These are phyloP conservation scores for Syngnathus acus DNA, from an alignment of 2,797 vertebrate genomes.

Conservation along the genomic window DNA sequence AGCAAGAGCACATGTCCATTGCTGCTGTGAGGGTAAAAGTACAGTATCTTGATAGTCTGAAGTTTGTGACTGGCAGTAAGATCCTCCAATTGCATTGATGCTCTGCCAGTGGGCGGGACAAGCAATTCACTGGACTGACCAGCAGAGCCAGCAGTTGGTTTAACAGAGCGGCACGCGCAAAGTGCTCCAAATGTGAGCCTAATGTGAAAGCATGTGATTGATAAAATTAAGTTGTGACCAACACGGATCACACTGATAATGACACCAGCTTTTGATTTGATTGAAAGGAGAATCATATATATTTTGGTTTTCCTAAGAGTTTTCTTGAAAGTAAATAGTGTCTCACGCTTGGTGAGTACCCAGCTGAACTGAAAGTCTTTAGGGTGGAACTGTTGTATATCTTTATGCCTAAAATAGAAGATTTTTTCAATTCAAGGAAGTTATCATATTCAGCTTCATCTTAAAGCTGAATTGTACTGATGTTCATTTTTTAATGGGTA, in stretches of 20 bases:
- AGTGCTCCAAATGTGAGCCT: background rate
- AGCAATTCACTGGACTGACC: background rate
- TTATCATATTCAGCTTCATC: conserved; percentile 26
- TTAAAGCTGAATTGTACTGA: conserved; percentile 29
- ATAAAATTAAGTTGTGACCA: background rate
- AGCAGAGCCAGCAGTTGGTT: background rate
- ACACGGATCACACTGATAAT: background rate
- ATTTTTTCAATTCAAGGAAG: conserved; percentile 17
- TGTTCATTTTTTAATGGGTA: conserved; percentile 30
- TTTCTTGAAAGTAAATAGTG: background rate
- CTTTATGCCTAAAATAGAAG: conserved; percentile 31
- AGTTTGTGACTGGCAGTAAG: conserved; percentile 6
- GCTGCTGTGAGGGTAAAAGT: conserved; percentile 2
- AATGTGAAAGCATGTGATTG: conserved; percentile 5
- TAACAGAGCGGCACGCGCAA: background rate
- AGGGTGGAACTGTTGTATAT: conserved; percentile 17
- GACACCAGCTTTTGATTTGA: conserved; percentile 12
- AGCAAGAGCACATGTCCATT: conserved; percentile 19
- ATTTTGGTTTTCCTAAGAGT: background rate
- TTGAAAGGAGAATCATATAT: background rate
- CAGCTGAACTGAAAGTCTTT: conserved; percentile 6
- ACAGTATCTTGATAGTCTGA: conserved; percentile 24
- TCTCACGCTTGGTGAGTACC: background rate
- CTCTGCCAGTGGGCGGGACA: conserved; percentile 6
- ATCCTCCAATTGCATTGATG: conserved; percentile 6